Conservation (phyloP, 2,888 invertebrate species). For the Stenichneumon culpator region DNA sequence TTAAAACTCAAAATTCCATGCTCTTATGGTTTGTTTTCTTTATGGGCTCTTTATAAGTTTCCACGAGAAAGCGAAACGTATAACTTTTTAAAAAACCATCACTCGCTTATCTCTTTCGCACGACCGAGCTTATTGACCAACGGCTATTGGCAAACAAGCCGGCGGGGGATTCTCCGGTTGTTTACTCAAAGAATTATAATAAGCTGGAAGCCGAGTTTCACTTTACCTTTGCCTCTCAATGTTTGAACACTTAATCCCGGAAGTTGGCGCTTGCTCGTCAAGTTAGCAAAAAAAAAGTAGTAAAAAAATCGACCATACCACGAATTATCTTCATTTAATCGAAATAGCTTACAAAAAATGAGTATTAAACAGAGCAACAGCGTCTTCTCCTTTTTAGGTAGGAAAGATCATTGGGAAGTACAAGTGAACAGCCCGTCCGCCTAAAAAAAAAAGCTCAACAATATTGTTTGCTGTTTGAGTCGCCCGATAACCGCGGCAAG, state of each 20-base stretch:
- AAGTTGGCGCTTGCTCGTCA: constrained; percentile 5
- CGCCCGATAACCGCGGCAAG: constrained; percentile 28
- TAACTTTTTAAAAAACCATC: neutral
- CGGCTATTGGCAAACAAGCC: constrained; percentile 40
- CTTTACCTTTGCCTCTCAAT: constrained; percentile 27
- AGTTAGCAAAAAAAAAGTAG: neutral
- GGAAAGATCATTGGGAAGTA: neutral
- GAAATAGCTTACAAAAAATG: neutral
- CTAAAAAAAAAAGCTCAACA: constrained; percentile 63
- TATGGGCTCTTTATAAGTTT: no score
- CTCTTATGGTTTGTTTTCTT: no score
- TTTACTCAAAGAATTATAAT: constrained; percentile 33
- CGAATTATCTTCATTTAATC: neutral
- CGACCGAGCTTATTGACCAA: neutral
- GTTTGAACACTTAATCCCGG: constrained; percentile 7
- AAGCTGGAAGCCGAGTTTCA: constrained; percentile 7
- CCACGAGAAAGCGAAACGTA: no score
- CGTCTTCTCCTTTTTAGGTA: neutral
- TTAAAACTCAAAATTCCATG: no score
- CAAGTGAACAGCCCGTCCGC: neutral
- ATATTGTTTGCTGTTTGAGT: constrained; percentile 75
- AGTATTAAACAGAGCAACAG: no score
- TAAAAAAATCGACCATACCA: neutral
- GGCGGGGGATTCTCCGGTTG: neutral
- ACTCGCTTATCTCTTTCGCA: neutral